Percentiles rank a stretch among this genome's conserved stretches.
These are phyloP conservation scores for Phengaris alcon DNA, from an alignment of 2,888 invertebrate species.

Conservation along the genomic window DNA sequence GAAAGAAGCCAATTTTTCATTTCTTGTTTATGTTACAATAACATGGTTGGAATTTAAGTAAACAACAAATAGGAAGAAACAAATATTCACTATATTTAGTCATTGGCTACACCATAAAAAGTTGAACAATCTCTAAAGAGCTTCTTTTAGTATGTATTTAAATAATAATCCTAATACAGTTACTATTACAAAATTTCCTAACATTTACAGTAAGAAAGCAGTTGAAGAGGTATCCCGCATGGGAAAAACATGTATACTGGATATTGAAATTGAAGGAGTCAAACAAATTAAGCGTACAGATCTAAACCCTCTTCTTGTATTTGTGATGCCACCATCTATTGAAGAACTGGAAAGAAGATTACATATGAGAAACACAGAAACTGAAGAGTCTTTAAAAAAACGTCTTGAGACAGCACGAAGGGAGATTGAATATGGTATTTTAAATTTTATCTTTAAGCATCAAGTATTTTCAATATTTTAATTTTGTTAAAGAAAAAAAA, in stretches of 20 bases:
- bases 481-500: no score
- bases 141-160: no score
- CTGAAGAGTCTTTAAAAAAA: constrained; percentile 88
- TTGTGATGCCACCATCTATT: constrained; percentile 95
- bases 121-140: neutral
- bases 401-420: constrained; percentile 87
- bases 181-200: constrained; percentile 15
- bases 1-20: constrained; percentile 52
- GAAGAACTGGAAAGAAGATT: constrained; percentile 86
- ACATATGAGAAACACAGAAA: constrained; percentile 91
- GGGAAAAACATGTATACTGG: constrained; percentile 94
- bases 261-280: constrained; percentile 97
- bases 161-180: neutral
- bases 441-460: neutral
- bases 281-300: constrained; percentile 89
- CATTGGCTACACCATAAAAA: neutral
- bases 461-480: neutral
- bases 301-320: constrained; percentile 90
- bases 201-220: constrained; percentile 85
- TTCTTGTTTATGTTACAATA: constrained; percentile 28
- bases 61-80: constrained; percentile 1
- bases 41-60: neutral
- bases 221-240: constrained; percentile 88
- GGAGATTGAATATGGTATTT: constrained; percentile 89
- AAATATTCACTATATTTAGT: neutral